Base-by-base conservation (phyloP, 2,797 vertebrate species). In the Clarias laeviceps region DNA sequence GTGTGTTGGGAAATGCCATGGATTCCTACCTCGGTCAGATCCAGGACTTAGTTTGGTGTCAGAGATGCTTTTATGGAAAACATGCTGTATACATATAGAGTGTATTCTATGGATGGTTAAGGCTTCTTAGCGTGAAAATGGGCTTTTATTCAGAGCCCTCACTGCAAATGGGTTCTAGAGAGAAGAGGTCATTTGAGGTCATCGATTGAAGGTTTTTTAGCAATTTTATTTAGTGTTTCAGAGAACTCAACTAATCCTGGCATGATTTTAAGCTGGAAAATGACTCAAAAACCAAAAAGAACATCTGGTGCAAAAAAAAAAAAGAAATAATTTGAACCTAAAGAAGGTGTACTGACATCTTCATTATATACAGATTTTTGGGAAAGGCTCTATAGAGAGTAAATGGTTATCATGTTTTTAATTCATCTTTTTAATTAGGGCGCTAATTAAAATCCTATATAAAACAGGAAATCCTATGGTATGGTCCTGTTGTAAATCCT, bases 1-100 rank as follows among this genome's bases (percentile, higher is more conserved):
- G 15, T 69, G 85, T 69, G 76, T 40, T 78, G 62, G 78, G 20
- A 81, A n/a, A 27, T 64, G 57, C 64, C 61, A 69, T 79, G 74
- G 40, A 45, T 68, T 84, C n/a, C 65, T 45, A 34, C 4, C 61
- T n/a, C 64, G 6, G 29, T 65, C 17, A 45, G 37, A 5, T 65
- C 34, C 61, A 79, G 56, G 24, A 29, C 27, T 80, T 50, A 64
- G 15, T 57, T 59, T 56, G 64, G 32, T 79, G 32, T 17, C 32
- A 22, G 24, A 57, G 57, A 50, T 7, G 34, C 34, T 14, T 80
- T 64, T 34, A 18, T 65, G 61, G 34, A 79, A 78, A n/a, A n/a
- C 22, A 3, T 76, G 27, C n/a, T 74, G 45, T 11, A 61, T 40
- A 27, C 17, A 27, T 18, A 27, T 27, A 72, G 40, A 34, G 7